A percentile compares a stretch with the other conserved stretches of the same genome.
These are phyloP conservation scores for Oligia fasciuncula DNA, from an alignment of 2,888 invertebrate species.

Conservation along the genomic window DNA sequence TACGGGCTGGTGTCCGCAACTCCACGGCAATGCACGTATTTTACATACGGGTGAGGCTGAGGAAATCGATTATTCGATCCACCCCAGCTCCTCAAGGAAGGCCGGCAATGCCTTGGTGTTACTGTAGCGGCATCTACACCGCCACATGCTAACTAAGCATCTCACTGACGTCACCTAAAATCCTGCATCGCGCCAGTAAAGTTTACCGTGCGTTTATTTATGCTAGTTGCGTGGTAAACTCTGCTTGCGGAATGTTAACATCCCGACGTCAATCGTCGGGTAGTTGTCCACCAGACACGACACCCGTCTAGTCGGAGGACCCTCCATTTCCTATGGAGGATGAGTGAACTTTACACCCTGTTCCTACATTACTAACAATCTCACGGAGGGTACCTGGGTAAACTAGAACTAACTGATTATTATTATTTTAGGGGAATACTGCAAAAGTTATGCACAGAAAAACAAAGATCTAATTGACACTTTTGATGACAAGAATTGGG, in stretches of 20 bases:
- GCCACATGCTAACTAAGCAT: no score
- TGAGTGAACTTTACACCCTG: no score
- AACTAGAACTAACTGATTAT: neutral
- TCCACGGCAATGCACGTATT: neutral
- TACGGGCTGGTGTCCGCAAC: neutral
- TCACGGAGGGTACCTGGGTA: neutral
- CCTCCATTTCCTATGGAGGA: no score
- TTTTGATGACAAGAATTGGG: slow-evolving; percentile 63
- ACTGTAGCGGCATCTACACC: no score
- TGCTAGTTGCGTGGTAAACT: no score
- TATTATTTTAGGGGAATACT: slow-evolving; percentile 58
- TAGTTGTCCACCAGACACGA: no score
- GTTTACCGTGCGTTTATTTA: no score
- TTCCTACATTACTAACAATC: neutral
- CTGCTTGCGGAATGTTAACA: no score
- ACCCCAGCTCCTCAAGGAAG: neutral
- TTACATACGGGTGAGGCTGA: neutral
- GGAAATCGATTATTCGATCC: neutral
- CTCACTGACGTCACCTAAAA: no score
- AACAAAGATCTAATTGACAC: slow-evolving; percentile 59
- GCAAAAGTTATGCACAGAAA: slow-evolving; percentile 55
- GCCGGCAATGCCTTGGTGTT: neutral
- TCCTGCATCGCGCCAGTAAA: no score
- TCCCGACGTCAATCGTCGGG: no score
- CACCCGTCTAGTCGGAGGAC: no score